Evolutionary conservation across 2,113 vertebrate species (phyloP).

Genomic region (Cranoglanis bouderius): DNA sequence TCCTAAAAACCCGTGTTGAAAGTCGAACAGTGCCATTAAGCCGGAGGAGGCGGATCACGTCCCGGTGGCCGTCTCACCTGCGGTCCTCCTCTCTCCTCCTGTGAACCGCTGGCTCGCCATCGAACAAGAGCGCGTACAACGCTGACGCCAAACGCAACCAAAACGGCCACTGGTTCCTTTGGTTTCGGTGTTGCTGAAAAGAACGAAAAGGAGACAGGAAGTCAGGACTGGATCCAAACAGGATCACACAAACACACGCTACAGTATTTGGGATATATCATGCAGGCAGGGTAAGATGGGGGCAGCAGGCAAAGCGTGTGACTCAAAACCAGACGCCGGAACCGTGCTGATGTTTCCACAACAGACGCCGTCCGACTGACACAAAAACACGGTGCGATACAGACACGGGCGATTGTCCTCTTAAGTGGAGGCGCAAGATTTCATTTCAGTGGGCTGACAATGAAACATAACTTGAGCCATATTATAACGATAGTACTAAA

Average conservation of each 20-base stretch:
- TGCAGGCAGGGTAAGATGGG: constrained; percentile 41
- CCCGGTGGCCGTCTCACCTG: constrained; percentile 65
- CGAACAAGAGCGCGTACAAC: constrained; percentile 71
- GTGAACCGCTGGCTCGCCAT: constrained; percentile 62
- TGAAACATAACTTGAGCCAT: background rate
- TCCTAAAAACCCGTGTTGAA: constrained; percentile 70
- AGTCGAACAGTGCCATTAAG: constrained; percentile 71
- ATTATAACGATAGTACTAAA: background rate
- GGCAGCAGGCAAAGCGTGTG: background rate
- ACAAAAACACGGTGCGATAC: background rate
- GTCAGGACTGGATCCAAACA: constrained; percentile 1
- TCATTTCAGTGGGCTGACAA: background rate
- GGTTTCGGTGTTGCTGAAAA: constrained; percentile 66
- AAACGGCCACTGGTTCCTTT: constrained; percentile 74
- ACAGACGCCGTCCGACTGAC: constrained; percentile 54
- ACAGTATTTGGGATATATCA: background rate
- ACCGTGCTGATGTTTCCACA: constrained; percentile 63
- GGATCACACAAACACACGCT: background rate
- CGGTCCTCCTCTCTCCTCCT: constrained; percentile 58
- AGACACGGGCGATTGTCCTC: background rate
- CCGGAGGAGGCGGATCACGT: constrained; percentile 45
- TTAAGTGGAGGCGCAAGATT: background rate
- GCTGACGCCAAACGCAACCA: constrained; percentile 74
- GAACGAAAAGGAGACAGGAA: constrained; percentile 12
- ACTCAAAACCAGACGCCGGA: constrained; percentile 57